Conservation (phyloP, 2,797 vertebrate genomes). For the Betta splendens region DNA sequence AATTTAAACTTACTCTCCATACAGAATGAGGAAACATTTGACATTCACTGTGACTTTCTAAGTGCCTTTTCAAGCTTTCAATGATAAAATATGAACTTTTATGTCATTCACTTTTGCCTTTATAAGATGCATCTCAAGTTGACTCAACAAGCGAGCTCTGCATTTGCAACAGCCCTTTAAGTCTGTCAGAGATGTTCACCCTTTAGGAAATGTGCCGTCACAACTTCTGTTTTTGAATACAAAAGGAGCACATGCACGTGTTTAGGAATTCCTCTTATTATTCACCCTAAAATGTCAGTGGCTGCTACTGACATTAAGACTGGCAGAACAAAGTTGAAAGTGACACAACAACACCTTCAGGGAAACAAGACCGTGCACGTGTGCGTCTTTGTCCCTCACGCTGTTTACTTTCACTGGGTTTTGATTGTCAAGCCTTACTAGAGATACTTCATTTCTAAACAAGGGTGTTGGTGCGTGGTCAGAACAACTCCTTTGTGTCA, state of each 20-base stretch:
- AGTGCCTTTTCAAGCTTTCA: too few relatives aligned
- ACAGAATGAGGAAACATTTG: too few relatives aligned
- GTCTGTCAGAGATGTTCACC: too few relatives aligned
- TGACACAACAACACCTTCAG: background rate
- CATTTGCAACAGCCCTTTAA: too few relatives aligned
- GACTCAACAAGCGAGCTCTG: too few relatives aligned
- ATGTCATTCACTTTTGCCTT: too few relatives aligned
- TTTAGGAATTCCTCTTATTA: background rate
- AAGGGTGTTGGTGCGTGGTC: fast-evolving
- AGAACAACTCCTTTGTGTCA: background rate
- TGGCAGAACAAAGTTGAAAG: background rate
- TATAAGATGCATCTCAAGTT: too few relatives aligned
- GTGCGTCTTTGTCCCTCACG: background rate
- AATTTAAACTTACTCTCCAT: too few relatives aligned
- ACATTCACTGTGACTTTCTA: too few relatives aligned
- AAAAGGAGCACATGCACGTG: background rate
- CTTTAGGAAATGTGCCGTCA: too few relatives aligned
- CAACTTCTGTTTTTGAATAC: background rate
- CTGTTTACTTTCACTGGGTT: background rate
- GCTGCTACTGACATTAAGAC: background rate
- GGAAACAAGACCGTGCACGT: background rate
- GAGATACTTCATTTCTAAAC: background rate
- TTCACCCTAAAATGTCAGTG: background rate
- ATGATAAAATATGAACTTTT: too few relatives aligned
- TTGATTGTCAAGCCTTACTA: too few relatives aligned